phyloP scores from a whole-genome alignment of 1,140 invertebrate species.

The Leptinotarsa defecta region DNA sequence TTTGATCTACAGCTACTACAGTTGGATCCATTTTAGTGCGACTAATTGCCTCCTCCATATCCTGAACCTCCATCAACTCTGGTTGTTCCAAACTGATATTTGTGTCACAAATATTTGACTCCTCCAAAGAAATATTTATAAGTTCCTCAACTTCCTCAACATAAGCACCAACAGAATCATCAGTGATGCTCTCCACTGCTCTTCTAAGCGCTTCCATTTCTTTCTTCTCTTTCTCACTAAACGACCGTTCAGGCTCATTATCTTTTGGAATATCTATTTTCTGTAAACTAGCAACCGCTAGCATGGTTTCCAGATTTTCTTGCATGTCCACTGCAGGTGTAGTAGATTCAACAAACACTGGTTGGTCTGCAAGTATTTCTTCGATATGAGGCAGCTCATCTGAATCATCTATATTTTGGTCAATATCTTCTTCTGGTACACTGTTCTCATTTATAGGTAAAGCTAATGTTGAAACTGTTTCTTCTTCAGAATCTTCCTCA shows the following conservation, averaged over 20 bases:
- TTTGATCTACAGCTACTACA: not conserved
- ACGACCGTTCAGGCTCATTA: constrained; percentile 6
- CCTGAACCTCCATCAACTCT: not conserved
- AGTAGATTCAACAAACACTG: not conserved
- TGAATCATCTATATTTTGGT: not conserved
- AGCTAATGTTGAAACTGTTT: constrained; percentile 16
- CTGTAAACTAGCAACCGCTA: constrained; percentile 40
- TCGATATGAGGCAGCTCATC: constrained; percentile 10
- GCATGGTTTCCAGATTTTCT: constrained; percentile 41
- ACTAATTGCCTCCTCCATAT: not conserved
- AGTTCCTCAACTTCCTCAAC: constrained; percentile 14
- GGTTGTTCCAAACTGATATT: not conserved
- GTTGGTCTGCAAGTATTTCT: constrained; percentile 10
- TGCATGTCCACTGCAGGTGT: constrained; percentile 5
- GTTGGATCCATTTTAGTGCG: not conserved
- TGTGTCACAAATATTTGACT: too few species aligned
- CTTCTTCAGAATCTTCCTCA: constrained; percentile 25
- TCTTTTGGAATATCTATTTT: constrained; percentile 29
- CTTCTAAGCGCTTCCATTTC: constrained; percentile 40
- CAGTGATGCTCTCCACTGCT: constrained; percentile 38
- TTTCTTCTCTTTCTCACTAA: constrained; percentile 38
- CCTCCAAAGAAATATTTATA: not conserved
- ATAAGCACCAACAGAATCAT: constrained; percentile 29
- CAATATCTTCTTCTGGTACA: not conserved
- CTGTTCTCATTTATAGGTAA: not conserved